These are phyloP conservation scores for Silurus aristotelis DNA, from an alignment of 2,797 vertebrate genomes.

Conservation along the genomic window DNA sequence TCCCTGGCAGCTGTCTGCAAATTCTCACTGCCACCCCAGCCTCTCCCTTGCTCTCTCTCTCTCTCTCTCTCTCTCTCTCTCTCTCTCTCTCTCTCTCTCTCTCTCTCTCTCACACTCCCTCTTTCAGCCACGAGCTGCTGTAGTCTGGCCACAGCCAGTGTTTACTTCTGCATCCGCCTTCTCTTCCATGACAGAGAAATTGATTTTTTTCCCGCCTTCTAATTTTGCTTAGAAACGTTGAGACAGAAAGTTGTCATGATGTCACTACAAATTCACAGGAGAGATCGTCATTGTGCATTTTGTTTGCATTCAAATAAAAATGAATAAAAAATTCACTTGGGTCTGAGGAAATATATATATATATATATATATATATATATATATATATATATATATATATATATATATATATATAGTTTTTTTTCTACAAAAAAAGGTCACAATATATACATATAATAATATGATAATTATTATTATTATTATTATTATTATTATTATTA, in stretches of 20 bases:
- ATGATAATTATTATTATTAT: conserved; percentile 4
- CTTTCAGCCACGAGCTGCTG: conserved; percentile 60
- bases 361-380: neutral
- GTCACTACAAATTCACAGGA: conserved; percentile 37
- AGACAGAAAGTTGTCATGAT: conserved; percentile 61
- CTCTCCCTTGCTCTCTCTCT: conserved; percentile 65
- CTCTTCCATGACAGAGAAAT: conserved; percentile 73
- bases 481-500: neutral
- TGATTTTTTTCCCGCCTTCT: conserved; percentile 72
- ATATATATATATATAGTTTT: neutral
- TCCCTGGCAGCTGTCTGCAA: conserved; percentile 77
- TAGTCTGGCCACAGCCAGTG: conserved; percentile 72
- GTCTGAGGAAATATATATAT: conserved; percentile 13
- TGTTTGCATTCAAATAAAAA: conserved; percentile 51
- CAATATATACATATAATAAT: no score
- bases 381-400: neutral
- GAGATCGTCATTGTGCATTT: conserved; percentile 39
- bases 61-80: conserved; percentile 56
- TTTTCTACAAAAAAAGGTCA: no score
- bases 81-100: conserved; percentile 39
- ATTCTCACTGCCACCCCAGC: conserved; percentile 56
- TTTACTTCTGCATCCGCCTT: conserved; percentile 76
- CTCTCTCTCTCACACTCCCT: conserved; percentile 46
- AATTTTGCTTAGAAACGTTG: conserved; percentile 74
- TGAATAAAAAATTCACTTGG: neutral